phyloP scores from a whole-genome alignment of 2,797 vertebrate genomes.

The Zenarchopterus dispar region DNA sequence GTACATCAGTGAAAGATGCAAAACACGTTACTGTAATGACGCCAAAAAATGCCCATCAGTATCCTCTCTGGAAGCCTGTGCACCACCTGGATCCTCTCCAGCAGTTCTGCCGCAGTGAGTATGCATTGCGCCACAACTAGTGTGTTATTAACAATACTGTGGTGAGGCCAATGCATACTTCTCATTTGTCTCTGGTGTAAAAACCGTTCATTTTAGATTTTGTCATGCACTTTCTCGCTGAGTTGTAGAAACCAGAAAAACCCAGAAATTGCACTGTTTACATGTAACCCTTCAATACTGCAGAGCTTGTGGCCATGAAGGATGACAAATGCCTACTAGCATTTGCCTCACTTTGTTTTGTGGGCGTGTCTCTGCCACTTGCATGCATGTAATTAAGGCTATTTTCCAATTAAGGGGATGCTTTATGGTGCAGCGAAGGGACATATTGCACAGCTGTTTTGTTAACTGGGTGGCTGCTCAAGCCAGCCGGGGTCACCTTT shows the following conservation, averaged over 20 bases:
- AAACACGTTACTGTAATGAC: conserved; percentile 33
- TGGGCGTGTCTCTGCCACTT: conserved; percentile 72
- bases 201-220: conserved; percentile 83
- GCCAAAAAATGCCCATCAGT: conserved; percentile 34
- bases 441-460: conserved; percentile 66
- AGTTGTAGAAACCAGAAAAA: conserved; percentile 84
- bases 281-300: conserved; percentile 83
- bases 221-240: conserved; percentile 80
- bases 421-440: conserved; percentile 63
- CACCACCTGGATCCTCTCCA: conserved; percentile 72
- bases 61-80: conserved; percentile 52
- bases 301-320: conserved; percentile 71
- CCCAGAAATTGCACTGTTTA: conserved; percentile 84
- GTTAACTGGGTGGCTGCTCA: conserved; percentile 62
- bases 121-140: conserved; percentile 70
- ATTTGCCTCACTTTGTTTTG: conserved; percentile 77
- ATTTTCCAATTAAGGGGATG: conserved; percentile 65
- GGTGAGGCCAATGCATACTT: conserved; percentile 80
- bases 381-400: conserved; percentile 74
- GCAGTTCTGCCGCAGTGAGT: conserved; percentile 67
- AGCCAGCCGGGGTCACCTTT: conserved; percentile 66
- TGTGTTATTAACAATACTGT: conserved; percentile 84
- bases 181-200: conserved; percentile 84
- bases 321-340: conserved; percentile 80
- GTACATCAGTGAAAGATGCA: conserved; percentile 20